These are phyloP conservation scores for Drosophila nikananu DNA, from an alignment of 1,140 invertebrate species.

Conservation along the genomic window DNA sequence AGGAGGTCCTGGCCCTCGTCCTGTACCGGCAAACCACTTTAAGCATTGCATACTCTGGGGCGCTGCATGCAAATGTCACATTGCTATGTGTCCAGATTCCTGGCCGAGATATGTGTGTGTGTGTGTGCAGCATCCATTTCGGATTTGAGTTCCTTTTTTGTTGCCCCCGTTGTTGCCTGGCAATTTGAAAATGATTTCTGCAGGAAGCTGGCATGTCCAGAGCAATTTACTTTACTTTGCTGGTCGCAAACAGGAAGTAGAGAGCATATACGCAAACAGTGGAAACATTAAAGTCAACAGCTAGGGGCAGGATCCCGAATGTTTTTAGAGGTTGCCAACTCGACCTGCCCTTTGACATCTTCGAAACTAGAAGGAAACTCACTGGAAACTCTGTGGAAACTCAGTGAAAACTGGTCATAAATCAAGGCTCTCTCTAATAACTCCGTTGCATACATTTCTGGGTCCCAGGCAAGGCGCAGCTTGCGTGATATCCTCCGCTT, in stretches of 20 bases:
- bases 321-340: conserved; percentile 8
- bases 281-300: conserved; percentile 43
- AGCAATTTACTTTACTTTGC: conserved; percentile 72
- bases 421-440: conserved; percentile 2
- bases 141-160: conserved; percentile 38
- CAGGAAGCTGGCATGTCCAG: conserved; percentile 74
- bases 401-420: not conserved
- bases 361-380: too few species aligned
- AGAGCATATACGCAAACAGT: conserved; percentile 43
- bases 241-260: conserved; percentile 63
- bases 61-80: conserved; percentile 76
- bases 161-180: conserved; percentile 8
- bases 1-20: conserved; percentile 12
- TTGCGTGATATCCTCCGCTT: conserved; percentile 67
- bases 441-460: conserved; percentile 48
- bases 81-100: conserved; percentile 57
- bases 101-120: conserved; percentile 22
- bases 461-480: conserved; percentile 23
- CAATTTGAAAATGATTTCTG: conserved; percentile 75
- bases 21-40: conserved; percentile 37
- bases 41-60: conserved; percentile 72
- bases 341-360: conserved; percentile 27
- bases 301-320: conserved; percentile 31
- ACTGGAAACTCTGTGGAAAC: not conserved
- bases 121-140: conserved; percentile 26